Conservation (phyloP, 2,797 vertebrate genomes). For the Tachyglossus aculeatus region DNA sequence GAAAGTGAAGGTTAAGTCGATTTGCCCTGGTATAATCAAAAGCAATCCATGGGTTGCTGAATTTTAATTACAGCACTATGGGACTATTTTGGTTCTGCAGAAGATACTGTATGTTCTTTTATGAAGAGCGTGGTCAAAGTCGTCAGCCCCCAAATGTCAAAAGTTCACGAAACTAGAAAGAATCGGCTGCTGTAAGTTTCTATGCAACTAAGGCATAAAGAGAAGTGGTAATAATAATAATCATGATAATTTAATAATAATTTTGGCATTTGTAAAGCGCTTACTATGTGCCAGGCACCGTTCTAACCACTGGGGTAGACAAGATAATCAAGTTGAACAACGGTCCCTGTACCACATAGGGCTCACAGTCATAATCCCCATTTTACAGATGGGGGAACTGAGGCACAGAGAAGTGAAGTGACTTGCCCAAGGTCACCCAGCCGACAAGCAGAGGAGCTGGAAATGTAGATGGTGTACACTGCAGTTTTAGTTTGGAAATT, state of each 20-base stretch:
- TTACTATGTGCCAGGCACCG: too few relatives aligned
- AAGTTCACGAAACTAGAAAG: not conserved
- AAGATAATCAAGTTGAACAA: too few relatives aligned
- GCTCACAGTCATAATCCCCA: too few relatives aligned
- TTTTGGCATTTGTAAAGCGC: too few relatives aligned
- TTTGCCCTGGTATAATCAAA: slow-evolving; percentile 53
- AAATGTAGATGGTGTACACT: slow-evolving; percentile 25
- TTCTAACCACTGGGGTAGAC: too few relatives aligned
- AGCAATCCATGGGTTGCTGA: slow-evolving; percentile 38
- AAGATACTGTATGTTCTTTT: slow-evolving; percentile 43
- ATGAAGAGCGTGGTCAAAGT: slow-evolving; percentile 56
- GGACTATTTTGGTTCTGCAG: slow-evolving; percentile 54
- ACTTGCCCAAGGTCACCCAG: too few relatives aligned
- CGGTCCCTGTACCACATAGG: too few relatives aligned
- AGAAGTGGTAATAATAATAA: too few relatives aligned
- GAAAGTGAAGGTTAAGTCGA: slow-evolving; percentile 52
- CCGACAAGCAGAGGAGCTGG: too few relatives aligned
- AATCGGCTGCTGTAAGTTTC: slow-evolving; percentile 37
- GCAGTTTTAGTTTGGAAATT: slow-evolving; percentile 36
- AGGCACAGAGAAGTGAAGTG: too few relatives aligned
- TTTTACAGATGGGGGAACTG: too few relatives aligned
- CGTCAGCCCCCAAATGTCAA: slow-evolving; percentile 56
- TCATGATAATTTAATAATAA: too few relatives aligned
- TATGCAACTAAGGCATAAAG: slow-evolving; percentile 29
- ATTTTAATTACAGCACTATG: slow-evolving; percentile 67